Conservation (phyloP, 2,888 invertebrate species). For the Litoditis marina region DNA sequence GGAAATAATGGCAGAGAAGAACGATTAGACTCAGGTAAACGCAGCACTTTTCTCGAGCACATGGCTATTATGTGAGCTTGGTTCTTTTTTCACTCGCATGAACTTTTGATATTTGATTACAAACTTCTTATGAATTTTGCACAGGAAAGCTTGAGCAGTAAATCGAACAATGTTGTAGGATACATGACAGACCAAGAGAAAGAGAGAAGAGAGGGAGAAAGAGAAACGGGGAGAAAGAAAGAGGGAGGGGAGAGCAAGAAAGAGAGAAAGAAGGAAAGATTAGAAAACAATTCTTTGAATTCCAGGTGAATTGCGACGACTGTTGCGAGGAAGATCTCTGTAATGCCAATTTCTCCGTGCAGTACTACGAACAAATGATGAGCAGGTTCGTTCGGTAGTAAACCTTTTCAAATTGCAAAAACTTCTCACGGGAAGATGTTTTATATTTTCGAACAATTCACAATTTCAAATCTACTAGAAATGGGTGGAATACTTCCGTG, state of each 20-base stretch:
- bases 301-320: constrained; percentile 56
- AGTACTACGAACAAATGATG: constrained; percentile 46
- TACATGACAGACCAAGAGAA: no score
- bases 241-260: constrained; percentile 3
- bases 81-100: no score
- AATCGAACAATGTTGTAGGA: no score
- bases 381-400: constrained; percentile 5
- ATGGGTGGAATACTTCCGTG: no score
- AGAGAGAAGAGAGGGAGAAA: constrained; percentile 17
- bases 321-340: constrained; percentile 53
- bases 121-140: no score
- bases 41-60: no score
- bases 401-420: not conserved
- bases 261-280: constrained; percentile 4
- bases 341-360: constrained; percentile 50
- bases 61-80: no score
- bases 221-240: constrained; percentile 5
- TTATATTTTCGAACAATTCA: not conserved
- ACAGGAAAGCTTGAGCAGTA: no score
- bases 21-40: no score
- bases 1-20: no score
- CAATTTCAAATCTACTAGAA: not conserved
- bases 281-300: constrained; percentile 1
- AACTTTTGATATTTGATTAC: no score
- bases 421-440: no score